phyloP scores from a whole-genome alignment of 2,888 invertebrate genomes.

The Steinernema carpocapsae region DNA sequence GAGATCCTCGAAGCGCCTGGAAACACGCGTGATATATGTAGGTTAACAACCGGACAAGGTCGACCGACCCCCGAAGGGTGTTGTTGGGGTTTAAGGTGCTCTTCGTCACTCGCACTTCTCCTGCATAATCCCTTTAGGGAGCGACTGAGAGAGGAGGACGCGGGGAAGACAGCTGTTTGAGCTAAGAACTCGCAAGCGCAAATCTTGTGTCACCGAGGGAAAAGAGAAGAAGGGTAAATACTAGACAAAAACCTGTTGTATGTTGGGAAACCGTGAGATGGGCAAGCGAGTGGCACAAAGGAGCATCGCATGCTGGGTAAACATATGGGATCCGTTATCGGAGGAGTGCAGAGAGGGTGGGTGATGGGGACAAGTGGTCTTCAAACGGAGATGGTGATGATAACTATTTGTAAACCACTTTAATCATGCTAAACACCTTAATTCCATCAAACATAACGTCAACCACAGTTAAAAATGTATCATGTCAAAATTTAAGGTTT shows the following conservation, averaged over 20 bases:
- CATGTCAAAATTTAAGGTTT: no score
- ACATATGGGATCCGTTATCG: constrained; percentile 19
- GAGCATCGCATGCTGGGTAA: constrained; percentile 6
- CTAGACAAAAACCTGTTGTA: constrained; percentile 11
- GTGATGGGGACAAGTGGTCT: no score
- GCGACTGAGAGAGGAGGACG: neutral
- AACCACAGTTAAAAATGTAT: no score
- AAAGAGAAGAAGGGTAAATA: constrained; percentile 28
- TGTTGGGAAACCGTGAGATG: constrained; percentile 17
- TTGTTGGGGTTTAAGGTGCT: no score
- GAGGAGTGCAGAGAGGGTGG: neutral
- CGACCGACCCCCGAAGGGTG: neutral
- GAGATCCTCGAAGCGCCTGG: no score
- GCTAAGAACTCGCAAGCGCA: neutral
- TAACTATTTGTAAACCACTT: no score
- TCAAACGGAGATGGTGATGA: no score
- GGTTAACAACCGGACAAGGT: constrained; percentile 34
- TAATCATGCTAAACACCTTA: no score
- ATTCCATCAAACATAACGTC: no score
- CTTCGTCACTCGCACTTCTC: neutral
- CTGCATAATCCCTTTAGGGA: neutral
- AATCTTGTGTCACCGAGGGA: neutral
- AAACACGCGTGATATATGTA: constrained; percentile 4
- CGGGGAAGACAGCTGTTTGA: neutral
- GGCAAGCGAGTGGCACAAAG: no score